Evolutionary conservation across 2,888 invertebrate species (phyloP).

Genomic region (Phaedon cochleariae): DNA sequence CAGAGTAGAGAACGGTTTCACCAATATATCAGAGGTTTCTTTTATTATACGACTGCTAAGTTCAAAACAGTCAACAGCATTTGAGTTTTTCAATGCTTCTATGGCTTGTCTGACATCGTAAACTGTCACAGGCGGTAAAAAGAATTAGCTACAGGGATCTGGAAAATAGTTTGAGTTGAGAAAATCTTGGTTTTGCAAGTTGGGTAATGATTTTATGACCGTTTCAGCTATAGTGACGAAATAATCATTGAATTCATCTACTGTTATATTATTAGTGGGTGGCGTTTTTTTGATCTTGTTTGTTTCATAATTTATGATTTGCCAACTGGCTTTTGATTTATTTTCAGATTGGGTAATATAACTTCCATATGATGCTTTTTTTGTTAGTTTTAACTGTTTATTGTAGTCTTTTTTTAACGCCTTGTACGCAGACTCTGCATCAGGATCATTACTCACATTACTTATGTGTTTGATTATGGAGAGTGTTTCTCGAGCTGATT

Average conservation of each 20-base stretch:
- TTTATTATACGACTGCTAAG: background rate
- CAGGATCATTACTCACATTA: background rate
- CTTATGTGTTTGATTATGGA: background rate
- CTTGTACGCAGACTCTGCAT: background rate
- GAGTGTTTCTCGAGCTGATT: background rate
- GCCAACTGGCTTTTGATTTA: background rate
- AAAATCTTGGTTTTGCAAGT: background rate
- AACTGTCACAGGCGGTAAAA: background rate
- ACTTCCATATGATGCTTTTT: background rate
- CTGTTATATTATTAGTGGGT: too few species aligned
- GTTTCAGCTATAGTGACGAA: background rate
- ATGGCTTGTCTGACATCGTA: background rate
- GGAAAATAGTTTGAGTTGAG: background rate
- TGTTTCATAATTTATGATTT: background rate
- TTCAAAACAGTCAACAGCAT: background rate
- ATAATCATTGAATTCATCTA: background rate
- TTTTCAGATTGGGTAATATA: background rate
- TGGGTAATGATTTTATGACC: too few species aligned
- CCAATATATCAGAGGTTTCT: conserved; percentile 1
- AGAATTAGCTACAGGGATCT: background rate
- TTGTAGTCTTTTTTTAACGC: background rate
- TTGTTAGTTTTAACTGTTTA: background rate
- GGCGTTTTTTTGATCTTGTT: background rate
- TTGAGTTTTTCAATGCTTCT: background rate
- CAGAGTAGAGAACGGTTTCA: background rate